phyloP scores from a whole-genome alignment of 2,113 vertebrate species.

The Urocitellus parryii region DNA sequence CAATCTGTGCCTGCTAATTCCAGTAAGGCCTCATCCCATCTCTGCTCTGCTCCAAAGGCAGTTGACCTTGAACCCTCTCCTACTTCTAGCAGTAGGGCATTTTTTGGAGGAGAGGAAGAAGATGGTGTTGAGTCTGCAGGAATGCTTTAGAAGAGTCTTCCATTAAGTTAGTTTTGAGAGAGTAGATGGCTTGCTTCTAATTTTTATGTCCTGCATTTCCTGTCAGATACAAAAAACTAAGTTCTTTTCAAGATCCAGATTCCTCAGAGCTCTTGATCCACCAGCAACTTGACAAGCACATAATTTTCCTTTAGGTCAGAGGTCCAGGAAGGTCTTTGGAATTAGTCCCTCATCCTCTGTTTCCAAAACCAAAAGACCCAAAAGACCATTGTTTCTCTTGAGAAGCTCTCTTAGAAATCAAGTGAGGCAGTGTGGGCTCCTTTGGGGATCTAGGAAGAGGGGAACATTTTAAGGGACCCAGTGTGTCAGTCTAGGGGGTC shows the following conservation, averaged over 20 bases:
- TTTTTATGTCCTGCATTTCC: not conserved
- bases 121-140: not conserved
- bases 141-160: not conserved
- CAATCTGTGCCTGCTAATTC: not conserved
- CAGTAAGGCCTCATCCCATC: not conserved
- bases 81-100: not conserved
- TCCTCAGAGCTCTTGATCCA: not conserved
- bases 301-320: not conserved
- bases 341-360: not conserved
- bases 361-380: conserved; percentile 40
- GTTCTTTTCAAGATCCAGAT: not conserved
- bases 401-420: conserved; percentile 11
- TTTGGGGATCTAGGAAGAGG: not conserved
- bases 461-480: not conserved
- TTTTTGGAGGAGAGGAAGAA: not conserved
- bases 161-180: conserved; percentile 22
- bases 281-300: not conserved
- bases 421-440: not conserved
- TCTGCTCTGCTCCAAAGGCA: not conserved
- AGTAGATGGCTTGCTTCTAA: not conserved
- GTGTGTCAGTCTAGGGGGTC: not conserved
- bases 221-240: not conserved
- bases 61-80: not conserved
- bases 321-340: not conserved
- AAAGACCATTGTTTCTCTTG: conserved; percentile 33